Evolutionary conservation across 2,113 vertebrate species (phyloP).

Genomic region (Paratilapia polleni): DNA sequence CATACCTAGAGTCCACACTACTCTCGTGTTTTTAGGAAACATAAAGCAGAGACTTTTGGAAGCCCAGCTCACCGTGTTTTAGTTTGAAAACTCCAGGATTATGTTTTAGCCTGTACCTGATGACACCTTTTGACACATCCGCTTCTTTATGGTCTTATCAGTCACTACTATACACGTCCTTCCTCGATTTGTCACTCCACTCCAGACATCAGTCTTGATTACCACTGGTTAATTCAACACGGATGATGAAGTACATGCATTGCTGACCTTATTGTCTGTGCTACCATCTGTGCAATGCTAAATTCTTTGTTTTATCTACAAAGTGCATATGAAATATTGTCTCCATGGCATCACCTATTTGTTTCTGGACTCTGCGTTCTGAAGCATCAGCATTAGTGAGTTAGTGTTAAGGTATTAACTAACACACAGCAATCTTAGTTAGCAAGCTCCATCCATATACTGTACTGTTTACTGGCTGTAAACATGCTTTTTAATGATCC

Average conservation of each 20-base stretch:
- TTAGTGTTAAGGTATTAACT: no score
- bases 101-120: not conserved
- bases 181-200: not conserved
- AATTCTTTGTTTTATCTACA: not conserved
- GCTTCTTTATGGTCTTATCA: no score
- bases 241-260: not conserved
- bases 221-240: not conserved
- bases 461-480: not conserved
- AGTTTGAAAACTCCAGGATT: not conserved
- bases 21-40: not conserved
- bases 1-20: not conserved
- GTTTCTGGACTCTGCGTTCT: not conserved
- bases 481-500: not conserved
- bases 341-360: not conserved
- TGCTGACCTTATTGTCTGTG: accelerated
- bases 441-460: not conserved
- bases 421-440: no score
- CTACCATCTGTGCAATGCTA: not conserved
- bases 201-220: not conserved
- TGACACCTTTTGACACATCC: not conserved
- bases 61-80: not conserved
- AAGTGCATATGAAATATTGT: not conserved
- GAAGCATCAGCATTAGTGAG: not conserved
- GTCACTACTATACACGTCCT: no score
- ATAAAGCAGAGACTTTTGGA: not conserved